phyloP scores from a whole-genome alignment of 2,888 invertebrate species.

The Dinocampus coccinellae region DNA sequence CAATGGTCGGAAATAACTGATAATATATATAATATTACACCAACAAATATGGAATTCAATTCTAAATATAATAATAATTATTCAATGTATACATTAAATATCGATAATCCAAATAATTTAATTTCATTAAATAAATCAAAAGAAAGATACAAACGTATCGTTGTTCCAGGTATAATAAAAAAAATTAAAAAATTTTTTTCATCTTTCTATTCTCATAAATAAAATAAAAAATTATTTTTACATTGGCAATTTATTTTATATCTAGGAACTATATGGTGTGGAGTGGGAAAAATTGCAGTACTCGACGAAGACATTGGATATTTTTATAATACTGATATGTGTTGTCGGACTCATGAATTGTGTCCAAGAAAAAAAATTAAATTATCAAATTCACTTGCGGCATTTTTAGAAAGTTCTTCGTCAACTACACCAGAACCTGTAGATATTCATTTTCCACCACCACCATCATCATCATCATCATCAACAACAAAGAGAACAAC shows the following conservation, averaged over 20 bases:
- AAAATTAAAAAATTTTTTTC: too few species aligned
- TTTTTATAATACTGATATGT: constrained; percentile 77
- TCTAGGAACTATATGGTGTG: constrained; percentile 82
- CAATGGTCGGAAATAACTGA: not conserved
- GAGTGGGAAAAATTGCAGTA: constrained; percentile 75
- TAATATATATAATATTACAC: not conserved
- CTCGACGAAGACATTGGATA: constrained; percentile 75
- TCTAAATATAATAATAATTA: not conserved
- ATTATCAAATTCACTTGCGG: too few species aligned
- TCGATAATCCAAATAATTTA: not conserved
- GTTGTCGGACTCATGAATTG: constrained; percentile 79
- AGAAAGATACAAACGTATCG: not conserved
- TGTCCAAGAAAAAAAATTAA: constrained; percentile 67
- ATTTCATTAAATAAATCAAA: not conserved
- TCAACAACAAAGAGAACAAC: too few species aligned
- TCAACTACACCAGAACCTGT: not conserved
- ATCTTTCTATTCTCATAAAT: too few species aligned
- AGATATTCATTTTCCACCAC: too few species aligned
- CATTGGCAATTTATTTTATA: not conserved
- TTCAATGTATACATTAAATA: not conserved
- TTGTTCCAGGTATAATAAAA: not conserved
- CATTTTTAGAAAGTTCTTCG: not conserved
- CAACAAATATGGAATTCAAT: not conserved
- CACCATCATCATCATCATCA: too few species aligned
- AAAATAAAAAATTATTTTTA: not conserved